These are phyloP conservation scores for Leptinotarsa lineolata DNA, from an alignment of 1,140 invertebrate genomes.

Conservation along the genomic window DNA sequence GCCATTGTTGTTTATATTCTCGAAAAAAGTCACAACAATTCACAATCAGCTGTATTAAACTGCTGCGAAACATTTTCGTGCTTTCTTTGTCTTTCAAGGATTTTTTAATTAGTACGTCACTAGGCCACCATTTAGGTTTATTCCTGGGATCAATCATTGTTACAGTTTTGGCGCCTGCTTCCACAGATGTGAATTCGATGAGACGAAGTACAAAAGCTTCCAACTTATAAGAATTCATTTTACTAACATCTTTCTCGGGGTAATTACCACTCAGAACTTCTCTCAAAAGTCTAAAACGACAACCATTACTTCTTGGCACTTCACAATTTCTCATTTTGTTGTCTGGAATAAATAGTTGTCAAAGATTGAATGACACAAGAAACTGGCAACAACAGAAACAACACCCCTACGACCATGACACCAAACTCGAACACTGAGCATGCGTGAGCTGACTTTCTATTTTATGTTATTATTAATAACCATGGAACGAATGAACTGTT, in stretches of 20 bases:
- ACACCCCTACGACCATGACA: constrained; percentile 1
- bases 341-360: not conserved
- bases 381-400: constrained; percentile 22
- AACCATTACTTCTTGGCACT: not conserved
- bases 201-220: constrained; percentile 39
- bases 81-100: constrained; percentile 5
- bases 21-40: constrained; percentile 41
- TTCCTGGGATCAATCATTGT: constrained; percentile 19
- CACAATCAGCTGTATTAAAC: constrained; percentile 12
- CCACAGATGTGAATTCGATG: constrained; percentile 34
- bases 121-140: constrained; percentile 44
- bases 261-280: constrained; percentile 39
- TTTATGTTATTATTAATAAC: not conserved
- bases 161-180: constrained; percentile 24
- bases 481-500: not conserved
- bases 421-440: not conserved
- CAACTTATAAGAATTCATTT: constrained; percentile 37
- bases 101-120: constrained; percentile 30
- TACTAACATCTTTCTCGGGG: constrained; percentile 35
- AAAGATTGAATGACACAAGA: not conserved
- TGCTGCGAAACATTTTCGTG: not conserved
- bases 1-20: constrained; percentile 27
- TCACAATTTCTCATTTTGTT: not conserved
- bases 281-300: constrained; percentile 5
- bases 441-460: not conserved